Conservation (phyloP, 2,113 vertebrate genomes). For the Brachionichthys hirsutus region DNA sequence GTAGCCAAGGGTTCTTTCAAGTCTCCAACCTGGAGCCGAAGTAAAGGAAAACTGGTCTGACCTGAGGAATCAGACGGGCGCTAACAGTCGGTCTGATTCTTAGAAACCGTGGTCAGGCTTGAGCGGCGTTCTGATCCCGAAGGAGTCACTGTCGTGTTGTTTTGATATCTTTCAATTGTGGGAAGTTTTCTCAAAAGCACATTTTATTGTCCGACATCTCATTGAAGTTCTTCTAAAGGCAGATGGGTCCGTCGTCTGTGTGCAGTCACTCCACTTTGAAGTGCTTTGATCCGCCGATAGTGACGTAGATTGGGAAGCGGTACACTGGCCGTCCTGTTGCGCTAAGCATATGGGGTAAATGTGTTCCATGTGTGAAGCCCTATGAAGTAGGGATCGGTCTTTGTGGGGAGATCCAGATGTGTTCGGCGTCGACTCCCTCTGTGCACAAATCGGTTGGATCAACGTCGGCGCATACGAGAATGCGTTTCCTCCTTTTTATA, state of each 20-base stretch:
- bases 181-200: conserved; percentile 23
- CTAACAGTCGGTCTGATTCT: conserved; percentile 14
- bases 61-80: conserved; percentile 15
- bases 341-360: conserved; percentile 72
- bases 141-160: conserved; percentile 15
- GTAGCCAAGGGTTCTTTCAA: conserved; percentile 39
- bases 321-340: conserved; percentile 67
- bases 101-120: conserved; percentile 4
- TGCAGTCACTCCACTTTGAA: conserved; percentile 62
- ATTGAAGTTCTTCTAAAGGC: conserved; percentile 50
- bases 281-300: conserved; percentile 67
- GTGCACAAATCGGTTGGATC: conserved; percentile 50
- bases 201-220: conserved; percentile 23
- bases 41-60: conserved; percentile 35
- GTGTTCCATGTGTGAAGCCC: conserved; percentile 71
- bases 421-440: conserved; percentile 24
- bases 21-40: conserved; percentile 29
- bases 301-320: conserved; percentile 70
- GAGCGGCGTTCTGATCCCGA: conserved; percentile 21
- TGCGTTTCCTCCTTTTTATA: conserved; percentile 24
- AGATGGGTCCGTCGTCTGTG: conserved; percentile 50
- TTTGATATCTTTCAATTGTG: conserved; percentile 19
- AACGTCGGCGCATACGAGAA: conserved; percentile 17
- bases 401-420: conserved; percentile 65
- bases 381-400: conserved; percentile 65